Percentiles rank a stretch among this genome's conserved stretches.
Evolutionary conservation across 2,888 invertebrate genomes (phyloP).

Genomic region (Caenorhabditis sulstoni): DNA sequence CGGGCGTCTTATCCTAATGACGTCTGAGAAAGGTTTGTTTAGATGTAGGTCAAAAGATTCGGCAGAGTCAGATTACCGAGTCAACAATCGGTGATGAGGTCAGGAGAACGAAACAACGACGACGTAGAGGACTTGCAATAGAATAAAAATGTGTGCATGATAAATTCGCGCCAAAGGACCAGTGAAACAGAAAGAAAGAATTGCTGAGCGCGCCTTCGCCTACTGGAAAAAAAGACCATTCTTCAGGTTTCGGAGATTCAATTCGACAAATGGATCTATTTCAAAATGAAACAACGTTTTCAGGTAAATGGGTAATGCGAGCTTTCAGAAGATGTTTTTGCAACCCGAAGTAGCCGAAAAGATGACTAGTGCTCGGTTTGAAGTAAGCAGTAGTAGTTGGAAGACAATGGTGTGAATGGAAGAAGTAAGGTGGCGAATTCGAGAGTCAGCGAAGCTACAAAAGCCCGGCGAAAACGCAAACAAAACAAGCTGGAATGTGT

Average conservation of each 20-base stretch:
- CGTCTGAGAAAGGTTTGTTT: conserved; percentile 28
- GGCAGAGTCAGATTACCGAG: conserved; percentile 33
- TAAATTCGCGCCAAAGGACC: conserved; percentile 25
- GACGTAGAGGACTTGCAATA: not conserved
- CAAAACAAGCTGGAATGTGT: conserved; percentile 2
- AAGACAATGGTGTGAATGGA: conserved; percentile 46
- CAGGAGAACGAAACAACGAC: conserved; percentile 26
- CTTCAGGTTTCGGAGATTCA: conserved; percentile 26
- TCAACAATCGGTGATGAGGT: conserved; percentile 33
- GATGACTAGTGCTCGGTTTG: too few species aligned
- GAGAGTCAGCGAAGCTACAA: conserved; percentile 10
- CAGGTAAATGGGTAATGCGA: not conserved
- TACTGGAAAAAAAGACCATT: not conserved
- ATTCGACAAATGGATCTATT: conserved; percentile 48
- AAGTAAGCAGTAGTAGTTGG: too few species aligned
- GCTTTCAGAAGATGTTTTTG: conserved; percentile 2
- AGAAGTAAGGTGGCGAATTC: conserved; percentile 24
- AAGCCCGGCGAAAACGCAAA: conserved; percentile 22
- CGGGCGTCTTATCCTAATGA: conserved; percentile 11
- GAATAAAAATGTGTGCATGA: conserved; percentile 19
- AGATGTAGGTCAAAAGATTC: conserved; percentile 11
- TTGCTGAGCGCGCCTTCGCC: not conserved
- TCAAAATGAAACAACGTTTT: conserved; percentile 1
- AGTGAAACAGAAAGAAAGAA: conserved; percentile 31
- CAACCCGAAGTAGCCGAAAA: too few species aligned